Conservation (phyloP, 2,888 invertebrate species). For the Liposcelis brunnea region DNA sequence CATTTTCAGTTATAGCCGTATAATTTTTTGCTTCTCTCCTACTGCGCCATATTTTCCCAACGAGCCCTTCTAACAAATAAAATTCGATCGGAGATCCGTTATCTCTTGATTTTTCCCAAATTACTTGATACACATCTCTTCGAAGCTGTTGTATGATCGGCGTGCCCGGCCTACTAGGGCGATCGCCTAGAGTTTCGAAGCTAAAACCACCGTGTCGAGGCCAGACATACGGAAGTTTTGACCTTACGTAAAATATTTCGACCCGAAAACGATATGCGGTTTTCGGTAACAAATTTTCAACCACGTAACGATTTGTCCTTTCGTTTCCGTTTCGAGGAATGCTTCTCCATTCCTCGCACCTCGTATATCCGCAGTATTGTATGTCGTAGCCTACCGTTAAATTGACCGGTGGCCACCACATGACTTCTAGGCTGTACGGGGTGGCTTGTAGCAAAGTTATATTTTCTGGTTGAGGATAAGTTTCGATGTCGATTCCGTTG, state of each 20-base stretch:
- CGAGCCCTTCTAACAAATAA: constrained; percentile 56
- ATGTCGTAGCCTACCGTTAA: not conserved
- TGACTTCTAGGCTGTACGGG: constrained; percentile 42
- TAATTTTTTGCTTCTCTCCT: constrained; percentile 18
- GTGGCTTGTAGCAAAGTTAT: constrained; percentile 37
- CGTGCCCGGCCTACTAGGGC: constrained; percentile 60
- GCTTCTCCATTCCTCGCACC: constrained; percentile 27
- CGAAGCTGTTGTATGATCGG: constrained; percentile 57
- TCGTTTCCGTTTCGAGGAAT: constrained; percentile 7
- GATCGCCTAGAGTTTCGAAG: constrained; percentile 61
- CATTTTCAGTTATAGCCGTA: constrained; percentile 20
- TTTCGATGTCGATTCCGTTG: constrained; percentile 39
- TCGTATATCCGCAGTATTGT: constrained; percentile 19
- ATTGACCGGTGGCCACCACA: constrained; percentile 41
- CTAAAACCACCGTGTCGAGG: constrained; percentile 50
- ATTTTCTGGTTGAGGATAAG: constrained; percentile 52
- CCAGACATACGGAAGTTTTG: constrained; percentile 45
- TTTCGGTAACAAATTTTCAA: constrained; percentile 44
- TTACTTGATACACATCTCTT: constrained; percentile 55
- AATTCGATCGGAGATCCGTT: constrained; percentile 57
- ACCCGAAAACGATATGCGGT: constrained; percentile 62
- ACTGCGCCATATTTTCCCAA: constrained; percentile 10
- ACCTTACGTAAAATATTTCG: constrained; percentile 41
- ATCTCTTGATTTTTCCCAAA: constrained; percentile 61
- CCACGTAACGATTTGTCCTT: constrained; percentile 14